Evolutionary conservation across 2,888 invertebrate genomes (phyloP).

Genomic region (Stegophylla sp.): DNA sequence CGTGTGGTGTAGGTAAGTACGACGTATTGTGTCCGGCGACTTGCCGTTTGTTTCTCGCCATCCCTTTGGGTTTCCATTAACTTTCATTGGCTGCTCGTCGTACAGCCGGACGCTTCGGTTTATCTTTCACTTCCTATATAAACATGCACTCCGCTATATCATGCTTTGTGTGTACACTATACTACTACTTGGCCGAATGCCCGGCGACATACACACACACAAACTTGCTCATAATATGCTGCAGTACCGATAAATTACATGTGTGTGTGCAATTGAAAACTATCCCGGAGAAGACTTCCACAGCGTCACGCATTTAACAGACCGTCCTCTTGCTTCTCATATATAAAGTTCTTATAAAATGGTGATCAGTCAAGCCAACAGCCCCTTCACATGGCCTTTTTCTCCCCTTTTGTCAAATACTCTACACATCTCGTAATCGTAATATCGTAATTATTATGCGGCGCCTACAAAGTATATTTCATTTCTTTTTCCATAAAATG

Average conservation of each 20-base stretch:
- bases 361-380: too few species aligned
- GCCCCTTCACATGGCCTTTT: too few species aligned
- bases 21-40: not conserved
- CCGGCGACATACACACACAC: not conserved
- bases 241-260: conserved; percentile 14
- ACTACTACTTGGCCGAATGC: conserved; percentile 6
- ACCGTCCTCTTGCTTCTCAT: not conserved
- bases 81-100: conserved; percentile 18
- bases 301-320: not conserved
- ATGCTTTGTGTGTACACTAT: not conserved
- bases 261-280: conserved; percentile 3
- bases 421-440: too few species aligned
- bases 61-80: conserved; percentile 17
- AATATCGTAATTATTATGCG: too few species aligned
- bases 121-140: conserved; percentile 11
- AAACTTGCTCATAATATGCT: not conserved
- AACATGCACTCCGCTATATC: not conserved
- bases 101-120: conserved; percentile 5
- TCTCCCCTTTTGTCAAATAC: too few species aligned
- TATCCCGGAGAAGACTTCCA: conserved; percentile 3
- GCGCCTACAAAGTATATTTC: too few species aligned
- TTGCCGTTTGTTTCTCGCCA: not conserved
- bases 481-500: too few species aligned
- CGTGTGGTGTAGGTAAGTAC: not conserved
- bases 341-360: too few species aligned